phyloP scores from a whole-genome alignment of 2,113 vertebrate species.

The Nycticorax nycticorax region DNA sequence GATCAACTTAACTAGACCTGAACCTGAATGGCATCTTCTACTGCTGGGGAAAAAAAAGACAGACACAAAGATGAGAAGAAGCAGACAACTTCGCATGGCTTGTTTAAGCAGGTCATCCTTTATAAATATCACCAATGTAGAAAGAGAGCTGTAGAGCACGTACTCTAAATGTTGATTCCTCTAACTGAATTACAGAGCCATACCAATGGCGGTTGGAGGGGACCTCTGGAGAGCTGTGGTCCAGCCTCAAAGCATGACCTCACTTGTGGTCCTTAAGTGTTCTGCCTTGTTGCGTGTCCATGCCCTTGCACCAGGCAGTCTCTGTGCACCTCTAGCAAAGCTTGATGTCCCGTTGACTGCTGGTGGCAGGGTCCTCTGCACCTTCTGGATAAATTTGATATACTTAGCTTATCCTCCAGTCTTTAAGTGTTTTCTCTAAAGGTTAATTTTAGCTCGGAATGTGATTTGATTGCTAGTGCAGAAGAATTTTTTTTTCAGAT shows the following conservation, averaged over 20 bases:
- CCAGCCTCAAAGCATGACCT: not conserved
- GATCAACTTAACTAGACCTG: not conserved
- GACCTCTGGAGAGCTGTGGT: not conserved
- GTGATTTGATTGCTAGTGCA: not conserved
- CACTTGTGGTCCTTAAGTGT: not conserved
- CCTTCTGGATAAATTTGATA: not conserved
- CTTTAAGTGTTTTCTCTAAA: not conserved
- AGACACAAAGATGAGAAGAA: not conserved
- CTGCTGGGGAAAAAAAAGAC: too few species aligned
- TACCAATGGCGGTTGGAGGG: not conserved
- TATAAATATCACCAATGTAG: not conserved
- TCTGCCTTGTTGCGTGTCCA: rapidly evolving
- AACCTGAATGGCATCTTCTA: not conserved
- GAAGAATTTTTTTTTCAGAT: not conserved
- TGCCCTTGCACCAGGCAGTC: not conserved
- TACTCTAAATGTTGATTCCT: not conserved
- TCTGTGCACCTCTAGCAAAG: not conserved
- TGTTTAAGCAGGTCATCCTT: not conserved
- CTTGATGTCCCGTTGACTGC: not conserved
- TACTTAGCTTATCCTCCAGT: not conserved
- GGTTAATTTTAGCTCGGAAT: not conserved
- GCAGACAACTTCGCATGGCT: not conserved
- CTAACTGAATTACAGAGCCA: not conserved
- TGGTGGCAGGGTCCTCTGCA: not conserved
- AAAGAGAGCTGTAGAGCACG: not conserved